Percentiles rank a stretch among this genome's conserved stretches.
Conservation (phyloP, 2,797 vertebrate species). For the Bradypodion pumilum region DNA sequence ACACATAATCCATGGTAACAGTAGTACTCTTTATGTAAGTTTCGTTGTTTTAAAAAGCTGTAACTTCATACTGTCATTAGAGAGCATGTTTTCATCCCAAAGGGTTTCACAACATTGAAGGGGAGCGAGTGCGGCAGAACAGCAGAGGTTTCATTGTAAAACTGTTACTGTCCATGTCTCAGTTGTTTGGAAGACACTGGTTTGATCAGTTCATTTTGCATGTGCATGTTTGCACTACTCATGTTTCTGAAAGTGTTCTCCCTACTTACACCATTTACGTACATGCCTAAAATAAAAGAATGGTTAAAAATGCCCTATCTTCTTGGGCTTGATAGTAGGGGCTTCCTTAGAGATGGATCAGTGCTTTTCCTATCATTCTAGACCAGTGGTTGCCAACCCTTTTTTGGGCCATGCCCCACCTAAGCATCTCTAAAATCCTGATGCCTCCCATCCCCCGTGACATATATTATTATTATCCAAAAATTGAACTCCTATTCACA, state of each 20-base stretch:
- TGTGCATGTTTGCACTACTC: background rate
- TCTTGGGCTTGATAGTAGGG: background rate
- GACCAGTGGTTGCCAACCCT: too few species aligned
- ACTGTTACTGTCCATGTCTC: fast-evolving
- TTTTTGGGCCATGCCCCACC: too few species aligned
- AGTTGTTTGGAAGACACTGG: background rate
- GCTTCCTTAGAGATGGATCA: background rate
- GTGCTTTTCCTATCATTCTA: too few species aligned
- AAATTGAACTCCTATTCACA: too few species aligned
- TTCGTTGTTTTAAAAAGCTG: slow-evolving; percentile 18
- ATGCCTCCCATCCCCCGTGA: too few species aligned
- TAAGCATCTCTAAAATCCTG: too few species aligned
- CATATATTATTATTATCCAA: too few species aligned
- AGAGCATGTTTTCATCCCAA: background rate
- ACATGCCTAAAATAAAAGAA: slow-evolving; percentile 27
- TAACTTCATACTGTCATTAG: background rate
- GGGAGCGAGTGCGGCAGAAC: background rate
- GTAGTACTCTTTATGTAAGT: slow-evolving; percentile 24
- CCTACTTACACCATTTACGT: slow-evolving; percentile 4
- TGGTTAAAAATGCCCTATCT: slow-evolving; percentile 53
- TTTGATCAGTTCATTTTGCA: background rate
- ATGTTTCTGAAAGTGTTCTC: background rate
- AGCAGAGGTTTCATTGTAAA: background rate
- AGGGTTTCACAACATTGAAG: background rate
- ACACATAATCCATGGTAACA: slow-evolving; percentile 24